Evolutionary conservation across 37 sponge, comb jelly and placozoan genomes (phyloP).

Genomic region (Cladorhizidae sp.): DNA sequence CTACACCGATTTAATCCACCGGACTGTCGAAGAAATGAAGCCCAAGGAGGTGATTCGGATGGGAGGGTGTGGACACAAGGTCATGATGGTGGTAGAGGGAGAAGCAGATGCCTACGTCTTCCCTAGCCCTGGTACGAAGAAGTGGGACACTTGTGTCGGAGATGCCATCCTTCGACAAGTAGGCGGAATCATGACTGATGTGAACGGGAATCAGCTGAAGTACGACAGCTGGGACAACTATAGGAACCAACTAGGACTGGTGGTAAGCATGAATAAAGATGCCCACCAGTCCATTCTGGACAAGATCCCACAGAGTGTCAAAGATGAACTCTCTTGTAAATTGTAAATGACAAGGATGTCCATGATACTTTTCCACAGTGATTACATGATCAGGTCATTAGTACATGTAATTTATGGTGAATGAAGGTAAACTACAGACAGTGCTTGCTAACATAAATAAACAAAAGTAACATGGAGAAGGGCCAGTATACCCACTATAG

Average conservation of each 20-base stretch:
- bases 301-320: constrained; percentile 60
- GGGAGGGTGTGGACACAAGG: constrained; percentile 94
- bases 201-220: constrained; percentile 59
- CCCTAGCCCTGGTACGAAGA: constrained; percentile 83
- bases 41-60: constrained; percentile 47
- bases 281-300: constrained; percentile 36
- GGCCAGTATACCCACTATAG: too few species aligned
- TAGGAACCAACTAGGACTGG: constrained; percentile 22
- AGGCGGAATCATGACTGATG: constrained; percentile 84
- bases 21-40: constrained; percentile 38
- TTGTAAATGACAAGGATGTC: neutral
- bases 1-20: constrained; percentile 37
- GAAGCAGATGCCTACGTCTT: constrained; percentile 82
- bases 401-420: neutral
- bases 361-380: neutral
- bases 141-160: constrained; percentile 98
- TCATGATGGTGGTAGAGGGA: constrained; percentile 86
- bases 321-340: neutral
- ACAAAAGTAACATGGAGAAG: too few species aligned
- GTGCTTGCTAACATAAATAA: too few species aligned
- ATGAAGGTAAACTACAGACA: neutral
- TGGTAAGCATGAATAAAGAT: constrained; percentile 17
- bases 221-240: constrained; percentile 21
- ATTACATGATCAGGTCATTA: neutral
- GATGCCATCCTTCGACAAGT: constrained; percentile 80